Percentiles rank a stretch among this genome's conserved stretches.
Evolutionary conservation across 2,113 vertebrate species (phyloP).

Genomic region (Oncorhynchus nerka): DNA sequence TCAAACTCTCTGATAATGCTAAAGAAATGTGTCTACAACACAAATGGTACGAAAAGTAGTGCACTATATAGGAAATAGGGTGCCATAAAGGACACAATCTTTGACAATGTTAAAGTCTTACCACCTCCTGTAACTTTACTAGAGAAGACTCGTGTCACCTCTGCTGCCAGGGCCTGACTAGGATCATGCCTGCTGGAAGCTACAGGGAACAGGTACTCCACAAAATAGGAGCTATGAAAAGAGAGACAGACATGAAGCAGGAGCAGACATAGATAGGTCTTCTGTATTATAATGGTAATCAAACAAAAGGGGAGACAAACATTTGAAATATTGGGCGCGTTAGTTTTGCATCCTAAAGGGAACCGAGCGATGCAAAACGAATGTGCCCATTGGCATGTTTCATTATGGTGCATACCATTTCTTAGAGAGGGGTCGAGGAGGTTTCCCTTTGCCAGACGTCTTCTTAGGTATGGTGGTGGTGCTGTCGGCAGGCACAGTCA

Average conservation of each 20-base stretch:
- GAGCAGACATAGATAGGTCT: neutral
- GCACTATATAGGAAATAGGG: too few relatives aligned
- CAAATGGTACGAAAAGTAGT: neutral
- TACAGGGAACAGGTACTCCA: slow-evolving; percentile 86
- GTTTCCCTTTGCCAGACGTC: slow-evolving; percentile 67
- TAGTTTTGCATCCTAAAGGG: neutral
- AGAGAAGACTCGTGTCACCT: slow-evolving; percentile 80
- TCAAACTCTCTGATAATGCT: neutral
- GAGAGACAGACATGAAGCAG: neutral
- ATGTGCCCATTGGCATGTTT: neutral
- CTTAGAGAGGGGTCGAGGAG: slow-evolving; percentile 67
- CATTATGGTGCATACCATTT: slow-evolving; percentile 75
- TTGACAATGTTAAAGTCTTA: slow-evolving; percentile 51
- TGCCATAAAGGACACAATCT: too few relatives aligned
- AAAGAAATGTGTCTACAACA: neutral
- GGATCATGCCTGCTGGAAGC: slow-evolving; percentile 62
- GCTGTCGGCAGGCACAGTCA: slow-evolving; percentile 68
- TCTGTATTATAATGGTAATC: neutral
- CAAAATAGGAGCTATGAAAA: slow-evolving; percentile 84
- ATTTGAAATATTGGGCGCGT: neutral
- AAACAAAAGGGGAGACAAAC: neutral
- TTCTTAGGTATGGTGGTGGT: slow-evolving; percentile 58
- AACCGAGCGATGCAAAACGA: too few relatives aligned
- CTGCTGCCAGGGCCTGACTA: slow-evolving; percentile 64
- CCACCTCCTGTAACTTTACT: slow-evolving; percentile 80